Base-by-base conservation (phyloP, 2,797 vertebrate species). In the Arvicola amphibius region DNA sequence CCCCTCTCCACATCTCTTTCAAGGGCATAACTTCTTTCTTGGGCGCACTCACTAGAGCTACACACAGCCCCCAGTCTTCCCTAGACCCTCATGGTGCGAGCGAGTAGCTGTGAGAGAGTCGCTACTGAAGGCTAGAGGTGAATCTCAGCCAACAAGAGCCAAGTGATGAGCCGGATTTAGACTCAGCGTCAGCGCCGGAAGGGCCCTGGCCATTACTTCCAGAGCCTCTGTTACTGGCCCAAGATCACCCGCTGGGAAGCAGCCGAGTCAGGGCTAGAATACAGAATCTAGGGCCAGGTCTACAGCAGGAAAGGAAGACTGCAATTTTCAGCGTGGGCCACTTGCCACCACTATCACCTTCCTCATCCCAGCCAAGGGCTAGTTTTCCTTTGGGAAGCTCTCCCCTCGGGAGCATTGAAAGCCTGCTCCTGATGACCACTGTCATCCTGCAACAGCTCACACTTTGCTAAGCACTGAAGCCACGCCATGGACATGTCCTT, bases 141-240 rank as follows among this genome's bases (percentile, higher is more conserved):
- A 92, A 67, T 91, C 90, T 51, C 71, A 43, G 95, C 93, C 11
- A 79, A 74, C 11, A 79, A 76, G 19, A 84, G 67, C 95, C 93
- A 87, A 96, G 92, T n/a, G 85, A 83, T 61, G 94, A 92, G 94
- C 95, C 95, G 71, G 94, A 97, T 97, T 97, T 97, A 97, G 96
- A 96, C 61, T 84, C 43, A 0, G 88, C 93, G 93, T 97, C 97
- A 96, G 93, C 96, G 88, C 97, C 89, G n/a, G 95, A 96, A 97
- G 85, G 94, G 94, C 94, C 86, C 59, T 96, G 96, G 95, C 92
- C 23, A 84, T 91, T 94, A 10, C 73, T 94, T 96, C 84, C 96
- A 97, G 85, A 89, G 76, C 29, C 27, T 89, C 61, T 67, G 95
- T 90, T 61, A 90, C 83, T 91, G 73, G 87, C 94, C 97, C 90